A percentile compares a stretch with the other conserved stretches of the same genome.
These are phyloP conservation scores for Andrena haemorrhoa DNA, from an alignment of 2,888 invertebrate species.

Conservation along the genomic window DNA sequence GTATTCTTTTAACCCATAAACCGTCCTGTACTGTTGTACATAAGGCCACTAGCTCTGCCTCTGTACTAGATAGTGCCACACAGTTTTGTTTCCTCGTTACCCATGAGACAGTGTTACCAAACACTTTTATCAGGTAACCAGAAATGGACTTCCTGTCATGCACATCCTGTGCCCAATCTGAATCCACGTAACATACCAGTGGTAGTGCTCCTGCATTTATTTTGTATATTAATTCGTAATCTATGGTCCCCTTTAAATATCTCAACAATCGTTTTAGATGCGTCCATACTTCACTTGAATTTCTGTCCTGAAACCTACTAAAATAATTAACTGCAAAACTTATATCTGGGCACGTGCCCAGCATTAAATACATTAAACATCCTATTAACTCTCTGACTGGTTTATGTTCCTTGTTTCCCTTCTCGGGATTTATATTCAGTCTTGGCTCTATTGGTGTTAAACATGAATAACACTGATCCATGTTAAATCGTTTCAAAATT, in stretches of 20 bases:
- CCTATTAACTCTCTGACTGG: neutral
- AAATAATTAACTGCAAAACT: neutral
- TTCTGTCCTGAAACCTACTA: constrained; percentile 2
- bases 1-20: constrained; percentile 3
- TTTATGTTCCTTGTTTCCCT: neutral
- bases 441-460: neutral
- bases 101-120: neutral
- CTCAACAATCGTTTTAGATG: neutral
- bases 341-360: neutral
- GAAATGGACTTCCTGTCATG: constrained; percentile 18
- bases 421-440: neutral
- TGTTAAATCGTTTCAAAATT: neutral
- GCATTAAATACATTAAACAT: neutral
- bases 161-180: constrained; percentile 9
- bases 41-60: neutral
- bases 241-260: neutral
- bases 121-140: neutral
- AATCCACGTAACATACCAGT: neutral
- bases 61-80: constrained; percentile 1
- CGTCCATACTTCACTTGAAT: neutral
- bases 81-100: constrained; percentile 2
- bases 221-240: neutral
- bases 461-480: neutral
- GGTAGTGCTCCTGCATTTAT: neutral
- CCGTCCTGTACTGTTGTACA: no score